Evolutionary conservation across 2,888 invertebrate genomes (phyloP), one percentile per base, ranked within the genome.

Genomic region (Muschampia plurimacula): DNA sequence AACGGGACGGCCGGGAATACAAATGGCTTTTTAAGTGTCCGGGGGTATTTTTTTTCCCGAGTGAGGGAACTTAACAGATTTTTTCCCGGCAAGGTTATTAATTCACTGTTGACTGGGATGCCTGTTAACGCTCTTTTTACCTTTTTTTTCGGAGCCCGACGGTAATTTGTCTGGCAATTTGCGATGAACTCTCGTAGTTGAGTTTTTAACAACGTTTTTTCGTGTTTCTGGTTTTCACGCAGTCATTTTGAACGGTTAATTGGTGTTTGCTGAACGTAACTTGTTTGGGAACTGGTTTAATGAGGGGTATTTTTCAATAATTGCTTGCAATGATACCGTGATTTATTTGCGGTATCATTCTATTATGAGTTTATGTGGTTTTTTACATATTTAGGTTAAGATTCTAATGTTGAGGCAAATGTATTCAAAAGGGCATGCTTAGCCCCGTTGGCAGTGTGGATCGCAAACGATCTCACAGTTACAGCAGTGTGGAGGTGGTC

Each of bases 1-100:
- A 76, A 79, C 81, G 80, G 83, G 82, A 75, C 74, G 74, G 55
- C 59, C 76, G 74, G 79, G 77, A 75, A 85, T 84, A 89, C 83
- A 87, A 89, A 89, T 86, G 83, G 82, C 84, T 83, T 85, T 88
- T 88, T 88, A 90, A 89, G 86, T 86, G 86, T 80, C 82, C 82
- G 74, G 79, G 77, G 81, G 79, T 79, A 82, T 86, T 89, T 89
- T 89, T 89, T 78, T 73, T 73, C 36, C 82, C 74, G 80, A 77
- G 70, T 80, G 82, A 74, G 83, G 86, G 76, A 76, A 80, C 86
- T 83, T 86, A 89, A 88, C 89, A 89, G 88, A 89, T 90, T 90
- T 89, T 89, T 86, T 84, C 77, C 84, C 83, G 73, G 69, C 74
- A 78, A 78, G 81, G 80, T 80, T 83, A 85, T 84, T 88, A 88